phyloP scores from a whole-genome alignment of 2,797 vertebrate genomes.

The Fistularia commersonii region DNA sequence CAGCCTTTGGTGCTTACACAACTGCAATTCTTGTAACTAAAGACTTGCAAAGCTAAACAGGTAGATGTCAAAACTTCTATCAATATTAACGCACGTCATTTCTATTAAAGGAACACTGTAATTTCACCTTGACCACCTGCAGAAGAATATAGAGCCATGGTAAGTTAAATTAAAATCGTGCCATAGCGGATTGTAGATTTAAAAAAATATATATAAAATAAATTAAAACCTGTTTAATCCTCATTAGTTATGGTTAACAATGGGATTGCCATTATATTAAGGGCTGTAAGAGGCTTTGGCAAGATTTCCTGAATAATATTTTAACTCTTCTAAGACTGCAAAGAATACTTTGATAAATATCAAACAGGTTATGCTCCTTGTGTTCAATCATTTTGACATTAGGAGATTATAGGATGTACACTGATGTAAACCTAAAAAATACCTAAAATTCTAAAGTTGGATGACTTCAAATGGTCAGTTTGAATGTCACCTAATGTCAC shows the following conservation, averaged over 20 bases:
- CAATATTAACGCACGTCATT: slow-evolving; percentile 20
- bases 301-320: too few species aligned
- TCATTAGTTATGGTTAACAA: slow-evolving; percentile 1
- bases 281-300: slow-evolving; percentile 7
- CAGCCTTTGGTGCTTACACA: slow-evolving; percentile 8
- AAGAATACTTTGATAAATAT: slow-evolving; percentile 8
- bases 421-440: too few species aligned
- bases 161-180: slow-evolving; percentile 6
- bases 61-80: too few species aligned
- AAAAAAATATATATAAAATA: not conserved
- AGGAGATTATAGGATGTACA: too few species aligned
- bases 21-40: too few species aligned
- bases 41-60: slow-evolving; percentile 4
- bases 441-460: too few species aligned
- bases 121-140: too few species aligned
- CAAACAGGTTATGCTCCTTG: slow-evolving; percentile 10
- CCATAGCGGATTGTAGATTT: slow-evolving; percentile 11
- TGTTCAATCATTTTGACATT: slow-evolving; percentile 9
- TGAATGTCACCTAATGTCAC: too few species aligned
- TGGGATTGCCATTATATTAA: not conserved
- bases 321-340: slow-evolving; percentile 15
- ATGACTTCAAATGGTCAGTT: too few species aligned
- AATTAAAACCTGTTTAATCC: slow-evolving; percentile 12
- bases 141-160: too few species aligned
- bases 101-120: slow-evolving; percentile 10